phyloP scores from a whole-genome alignment of 1,140 invertebrate species.

The Bombus terrestris region DNA sequence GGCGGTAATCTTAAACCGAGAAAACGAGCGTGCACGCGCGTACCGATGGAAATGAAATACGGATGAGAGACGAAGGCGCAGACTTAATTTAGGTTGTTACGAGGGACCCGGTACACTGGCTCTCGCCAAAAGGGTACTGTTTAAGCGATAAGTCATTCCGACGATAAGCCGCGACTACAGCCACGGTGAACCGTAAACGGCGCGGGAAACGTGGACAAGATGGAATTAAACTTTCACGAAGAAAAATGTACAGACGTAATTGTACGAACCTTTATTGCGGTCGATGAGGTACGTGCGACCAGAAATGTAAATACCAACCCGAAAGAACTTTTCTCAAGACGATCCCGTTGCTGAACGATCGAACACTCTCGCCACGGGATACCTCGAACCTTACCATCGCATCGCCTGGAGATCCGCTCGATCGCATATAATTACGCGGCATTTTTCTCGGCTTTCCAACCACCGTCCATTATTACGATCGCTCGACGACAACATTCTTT shows the following conservation, averaged over 20 bases:
- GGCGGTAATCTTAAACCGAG: conserved; percentile 56
- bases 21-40: conserved; percentile 53
- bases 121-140: conserved; percentile 63
- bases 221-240: conserved; percentile 65
- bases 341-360: conserved; percentile 27
- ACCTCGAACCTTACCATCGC: not conserved
- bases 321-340: not conserved
- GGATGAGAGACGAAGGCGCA: conserved; percentile 68
- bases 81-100: conserved; percentile 76
- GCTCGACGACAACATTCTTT: not conserved
- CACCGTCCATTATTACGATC: conserved; percentile 16
- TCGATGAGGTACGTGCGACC: conserved; percentile 29
- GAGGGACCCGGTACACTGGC: conserved; percentile 53
- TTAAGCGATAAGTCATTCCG: conserved; percentile 79
- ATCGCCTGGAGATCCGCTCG: not conserved
- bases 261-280: conserved; percentile 44
- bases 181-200: conserved; percentile 58
- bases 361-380: conserved; percentile 33
- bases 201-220: conserved; percentile 55
- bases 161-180: conserved; percentile 72
- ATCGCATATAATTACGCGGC: conserved; percentile 24
- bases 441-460: conserved; percentile 12
- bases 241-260: conserved; percentile 57
- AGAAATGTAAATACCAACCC: conserved; percentile 42
- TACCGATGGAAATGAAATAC: conserved; percentile 74